phyloP scores from a whole-genome alignment of 2,797 vertebrate species.

The Etheostoma perlongum region DNA sequence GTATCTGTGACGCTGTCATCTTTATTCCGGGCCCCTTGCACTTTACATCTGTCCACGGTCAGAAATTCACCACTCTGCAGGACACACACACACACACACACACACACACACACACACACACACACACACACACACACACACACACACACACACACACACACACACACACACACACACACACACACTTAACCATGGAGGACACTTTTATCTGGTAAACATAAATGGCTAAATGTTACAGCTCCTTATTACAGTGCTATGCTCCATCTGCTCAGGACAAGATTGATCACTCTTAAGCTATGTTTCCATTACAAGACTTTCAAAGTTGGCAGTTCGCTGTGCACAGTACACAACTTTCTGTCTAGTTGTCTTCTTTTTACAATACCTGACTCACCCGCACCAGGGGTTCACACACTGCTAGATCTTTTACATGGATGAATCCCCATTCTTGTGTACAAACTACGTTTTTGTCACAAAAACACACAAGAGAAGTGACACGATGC shows the following conservation, averaged over 20 bases:
- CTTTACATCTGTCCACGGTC: conserved; percentile 82
- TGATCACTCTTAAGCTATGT: not conserved
- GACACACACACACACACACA: conserved; percentile 35
- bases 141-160: conserved; percentile 17
- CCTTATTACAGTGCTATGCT: not conserved
- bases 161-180: conserved; percentile 19
- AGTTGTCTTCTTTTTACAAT: too few species aligned
- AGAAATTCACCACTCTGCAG: conserved; percentile 83
- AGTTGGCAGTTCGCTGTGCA: too few species aligned
- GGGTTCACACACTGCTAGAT: too few species aligned
- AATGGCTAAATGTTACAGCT: conserved; percentile 17
- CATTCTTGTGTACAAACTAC: too few species aligned
- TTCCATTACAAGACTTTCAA: too few species aligned
- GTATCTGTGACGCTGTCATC: conserved; percentile 78
- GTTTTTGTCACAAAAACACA: too few species aligned
- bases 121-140: conserved; percentile 20
- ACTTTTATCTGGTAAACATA: conserved; percentile 20
- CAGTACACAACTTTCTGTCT: too few species aligned
- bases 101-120: conserved; percentile 19
- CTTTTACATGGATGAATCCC: too few species aligned
- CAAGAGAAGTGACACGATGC: too few species aligned
- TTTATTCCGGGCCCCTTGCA: conserved; percentile 72
- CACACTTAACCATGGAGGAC: not conserved
- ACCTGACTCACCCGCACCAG: too few species aligned
- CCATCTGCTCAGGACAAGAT: conserved; percentile 15